These are phyloP conservation scores for Bradypodion pumilum DNA, from an alignment of 2,797 vertebrate species.

Conservation along the genomic window DNA sequence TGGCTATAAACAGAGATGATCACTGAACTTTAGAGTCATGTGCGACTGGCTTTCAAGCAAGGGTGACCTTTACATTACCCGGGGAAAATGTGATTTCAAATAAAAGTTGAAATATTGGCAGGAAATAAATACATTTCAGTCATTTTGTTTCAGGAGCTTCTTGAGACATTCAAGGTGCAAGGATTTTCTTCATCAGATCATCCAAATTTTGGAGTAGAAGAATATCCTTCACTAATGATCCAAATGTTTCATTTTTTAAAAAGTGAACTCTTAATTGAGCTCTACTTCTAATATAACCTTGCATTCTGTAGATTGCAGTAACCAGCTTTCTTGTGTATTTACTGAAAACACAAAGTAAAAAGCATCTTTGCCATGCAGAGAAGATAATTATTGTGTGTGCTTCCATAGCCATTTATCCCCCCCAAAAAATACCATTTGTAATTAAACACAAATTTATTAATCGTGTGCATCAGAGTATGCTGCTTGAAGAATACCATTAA, in stretches of 20 bases:
- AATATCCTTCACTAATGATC: neutral
- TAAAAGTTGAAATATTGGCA: too few species aligned
- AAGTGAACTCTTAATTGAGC: neutral
- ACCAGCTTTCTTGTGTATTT: neutral
- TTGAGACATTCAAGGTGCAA: too few species aligned
- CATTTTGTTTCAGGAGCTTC: too few species aligned
- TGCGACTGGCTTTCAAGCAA: too few species aligned
- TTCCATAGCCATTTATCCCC: neutral
- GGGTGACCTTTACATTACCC: too few species aligned
- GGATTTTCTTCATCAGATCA: neutral
- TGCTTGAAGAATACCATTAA: slow-evolving; percentile 2
- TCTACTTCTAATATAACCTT: neutral
- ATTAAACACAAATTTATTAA: slow-evolving; percentile 22
- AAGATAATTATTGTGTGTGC: neutral
- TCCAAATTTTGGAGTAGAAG: neutral
- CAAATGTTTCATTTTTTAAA: neutral
- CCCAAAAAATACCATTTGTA: neutral
- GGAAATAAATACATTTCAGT: too few species aligned
- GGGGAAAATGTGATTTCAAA: too few species aligned
- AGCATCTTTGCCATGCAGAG: neutral
- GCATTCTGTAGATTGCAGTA: neutral
- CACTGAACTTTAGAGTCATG: too few species aligned
- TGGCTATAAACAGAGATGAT: too few species aligned
- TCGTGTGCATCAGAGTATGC: neutral
- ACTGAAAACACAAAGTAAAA: neutral